Percentiles rank a stretch among this genome's conserved stretches.
Conservation (phyloP, 2,113 vertebrate species). For the Camelus bactrianus region DNA sequence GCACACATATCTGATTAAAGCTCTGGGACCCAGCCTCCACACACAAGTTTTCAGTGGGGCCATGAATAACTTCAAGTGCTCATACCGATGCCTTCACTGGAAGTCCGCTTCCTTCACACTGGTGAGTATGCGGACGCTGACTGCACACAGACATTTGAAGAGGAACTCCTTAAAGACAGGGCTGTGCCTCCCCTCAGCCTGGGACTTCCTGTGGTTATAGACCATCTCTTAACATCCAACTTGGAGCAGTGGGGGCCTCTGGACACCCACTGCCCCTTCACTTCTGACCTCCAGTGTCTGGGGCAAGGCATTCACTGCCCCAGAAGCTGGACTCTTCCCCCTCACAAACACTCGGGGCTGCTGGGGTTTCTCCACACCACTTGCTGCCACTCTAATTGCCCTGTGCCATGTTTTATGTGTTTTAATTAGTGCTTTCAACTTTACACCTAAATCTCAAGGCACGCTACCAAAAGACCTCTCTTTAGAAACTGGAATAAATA, state of each 20-base stretch:
- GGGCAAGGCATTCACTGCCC: not conserved
- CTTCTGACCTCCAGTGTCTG: not conserved
- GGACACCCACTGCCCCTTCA: not conserved
- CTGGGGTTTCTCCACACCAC: not conserved
- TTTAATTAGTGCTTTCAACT: slow-evolving; percentile 77
- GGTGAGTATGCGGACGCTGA: not conserved
- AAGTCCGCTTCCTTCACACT: not conserved
- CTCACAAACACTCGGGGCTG: not conserved
- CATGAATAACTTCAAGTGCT: not conserved
- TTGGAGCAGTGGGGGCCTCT: not conserved
- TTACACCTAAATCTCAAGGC: slow-evolving; percentile 64
- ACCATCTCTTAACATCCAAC: not conserved
- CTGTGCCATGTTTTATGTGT: slow-evolving; percentile 58
- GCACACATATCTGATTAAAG: not conserved
- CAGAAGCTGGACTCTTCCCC: not conserved
- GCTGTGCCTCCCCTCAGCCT: not conserved
- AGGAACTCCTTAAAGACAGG: not conserved
- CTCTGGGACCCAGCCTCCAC: not conserved
- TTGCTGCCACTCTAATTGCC: slow-evolving; percentile 48
- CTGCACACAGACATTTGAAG: not conserved
- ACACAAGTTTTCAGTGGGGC: not conserved
- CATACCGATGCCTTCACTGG: not conserved
- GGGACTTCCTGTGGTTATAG: not conserved
- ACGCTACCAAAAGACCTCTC: slow-evolving; percentile 27
- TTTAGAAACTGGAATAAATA: slow-evolving; percentile 70